Evolutionary conservation across 2,797 vertebrate genomes (phyloP), one percentile per base, ranked within the genome.

Genomic region (Hippocampus kuda): DNA sequence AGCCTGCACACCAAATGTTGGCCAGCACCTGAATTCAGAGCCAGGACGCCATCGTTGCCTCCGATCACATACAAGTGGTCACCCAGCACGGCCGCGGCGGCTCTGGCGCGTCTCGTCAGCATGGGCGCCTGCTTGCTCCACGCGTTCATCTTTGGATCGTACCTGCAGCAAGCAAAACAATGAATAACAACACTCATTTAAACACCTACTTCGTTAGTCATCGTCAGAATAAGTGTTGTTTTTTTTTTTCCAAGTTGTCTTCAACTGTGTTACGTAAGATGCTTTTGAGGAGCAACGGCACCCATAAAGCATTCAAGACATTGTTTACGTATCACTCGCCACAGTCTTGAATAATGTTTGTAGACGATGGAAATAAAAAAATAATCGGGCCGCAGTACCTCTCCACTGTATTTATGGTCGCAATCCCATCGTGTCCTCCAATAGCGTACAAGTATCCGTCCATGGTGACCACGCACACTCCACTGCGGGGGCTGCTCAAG

Each of bases 41-140:
- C 70, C 67, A 53, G 71, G 3, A 83, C 72, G 7, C 89, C 90
- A 51, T 91, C 88, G 0, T 75, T 88, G 18, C 89, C 91, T 22
- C 88, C 90, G 0, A 91, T 77, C n/a, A 90, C 84, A n/a, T 88
- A 91, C 8, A 92, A 15, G 70, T 81, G 74, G 8, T 87, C 86
- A 1, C 70, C 74, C 69, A 91, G 75, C 48, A 86, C 85, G 0
- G 84, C 85, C 0, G 87, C 86, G 1, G 38, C 74, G 0, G 90
- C 85, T 42, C 84, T 59, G 41, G 22, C 70, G 2, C 87, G 81
- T 65, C 86, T 74, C 60, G 70, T 75, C 65, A 76, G 71, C 90
- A 90, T 86, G 0, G 87, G 74, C 0, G 74, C 60, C 75, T 90
- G 80, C 53, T 81, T 89, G 70, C 62, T 86, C 88, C 90, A 91